A percentile compares a stretch with the other conserved stretches of the same genome.
Conservation (phyloP, 2,888 invertebrate genomes). For the Muschampia plurimacula region DNA sequence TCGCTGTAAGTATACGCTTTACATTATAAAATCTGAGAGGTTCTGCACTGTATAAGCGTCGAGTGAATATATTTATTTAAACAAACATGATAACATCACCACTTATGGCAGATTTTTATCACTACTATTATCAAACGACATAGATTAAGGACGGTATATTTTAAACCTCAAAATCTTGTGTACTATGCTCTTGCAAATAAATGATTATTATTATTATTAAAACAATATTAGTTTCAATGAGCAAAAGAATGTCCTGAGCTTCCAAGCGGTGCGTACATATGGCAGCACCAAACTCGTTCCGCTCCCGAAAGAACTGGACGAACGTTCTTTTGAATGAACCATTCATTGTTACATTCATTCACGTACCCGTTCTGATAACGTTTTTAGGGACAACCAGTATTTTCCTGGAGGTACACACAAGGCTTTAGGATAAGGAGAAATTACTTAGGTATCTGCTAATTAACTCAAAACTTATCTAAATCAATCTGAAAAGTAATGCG, state of each 20-base stretch:
- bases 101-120: not conserved
- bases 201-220: not conserved
- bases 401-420: conserved; percentile 2
- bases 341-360: conserved; percentile 46
- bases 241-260: conserved; percentile 13
- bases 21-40: too few species aligned
- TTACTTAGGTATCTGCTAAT: not conserved
- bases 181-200: too few species aligned
- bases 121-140: not conserved
- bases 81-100: too few species aligned
- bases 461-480: not conserved
- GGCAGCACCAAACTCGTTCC: conserved; percentile 25
- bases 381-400: conserved; percentile 21
- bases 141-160: too few species aligned
- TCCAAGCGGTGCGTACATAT: not conserved
- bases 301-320: conserved; percentile 16
- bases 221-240: conserved; percentile 26
- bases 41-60: too few species aligned
- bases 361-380: conserved; percentile 27
- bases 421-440: not conserved
- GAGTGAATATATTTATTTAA: too few species aligned
- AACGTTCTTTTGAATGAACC: conserved; percentile 41
- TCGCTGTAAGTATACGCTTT: too few species aligned
- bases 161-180: not conserved
- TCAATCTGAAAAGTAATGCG: too few species aligned